Base-by-base conservation (phyloP, 2,113 vertebrate species). In the Poeciliopsis retropinna region DNA sequence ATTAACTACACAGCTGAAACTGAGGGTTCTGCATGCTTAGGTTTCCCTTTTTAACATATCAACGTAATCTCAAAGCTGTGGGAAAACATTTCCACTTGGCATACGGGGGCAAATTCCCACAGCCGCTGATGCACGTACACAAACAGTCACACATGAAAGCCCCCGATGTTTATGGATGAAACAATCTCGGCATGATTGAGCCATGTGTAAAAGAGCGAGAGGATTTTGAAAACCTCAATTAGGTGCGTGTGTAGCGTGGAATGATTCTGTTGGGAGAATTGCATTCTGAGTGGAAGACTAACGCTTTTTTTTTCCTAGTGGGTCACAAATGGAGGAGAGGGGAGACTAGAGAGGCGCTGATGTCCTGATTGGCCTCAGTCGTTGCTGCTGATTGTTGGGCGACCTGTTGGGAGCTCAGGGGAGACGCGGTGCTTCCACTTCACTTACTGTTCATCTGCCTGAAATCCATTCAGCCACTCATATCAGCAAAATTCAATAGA, bases 281-380 rank as follows among this genome's bases (percentile, higher is more conserved):
- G 77, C 77, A 57, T 78, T 84, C 4, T 7, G 61, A 76, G 72
- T 66, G 54, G 65, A 74, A 69, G 78, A 77, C 64, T 84, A 79
- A 85, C 82, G 84, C 64, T 67, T 72, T 65, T 51, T 74, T 47
- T 47, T 47, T 44, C 14, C 14, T 41, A 88, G 71, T 77, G 76
- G 83, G 81, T 84, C 79, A 82, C 32, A 88, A 77, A 88, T 80
- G 67, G 67, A 72, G 71, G 74, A 85, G 76, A 76, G 64, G 30
- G 72, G 63, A 61, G 72, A 68, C 73, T 79, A 70, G 62, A 84
- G 76, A 83, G 57, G 70, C 47, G 27, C 74, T 41, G 79, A 88
- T 84, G 72, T 69, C 34, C 85, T 91, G 88, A 90, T 92, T 91
- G 92, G 88, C 83, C 86, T 89, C 87, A 89, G 86, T 91, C 91